A percentile compares a stretch with the other conserved stretches of the same genome.
These are phyloP conservation scores for Myripristis murdjan DNA, from an alignment of 2,797 vertebrate genomes.

Conservation along the genomic window DNA sequence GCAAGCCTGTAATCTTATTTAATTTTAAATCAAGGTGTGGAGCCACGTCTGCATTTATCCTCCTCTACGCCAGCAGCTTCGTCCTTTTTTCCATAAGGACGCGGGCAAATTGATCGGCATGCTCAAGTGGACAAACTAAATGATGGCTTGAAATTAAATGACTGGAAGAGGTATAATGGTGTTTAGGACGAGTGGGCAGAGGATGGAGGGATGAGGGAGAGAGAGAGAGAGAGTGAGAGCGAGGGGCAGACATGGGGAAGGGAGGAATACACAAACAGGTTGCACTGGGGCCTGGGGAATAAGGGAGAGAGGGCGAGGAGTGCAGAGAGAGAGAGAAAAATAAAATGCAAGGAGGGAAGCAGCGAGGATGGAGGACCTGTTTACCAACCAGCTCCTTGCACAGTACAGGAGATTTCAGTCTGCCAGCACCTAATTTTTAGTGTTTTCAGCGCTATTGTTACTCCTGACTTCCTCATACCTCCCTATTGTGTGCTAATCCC, in stretches of 20 bases:
- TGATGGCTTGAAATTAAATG: conserved; percentile 68
- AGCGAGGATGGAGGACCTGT: conserved; percentile 15
- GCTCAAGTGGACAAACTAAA: conserved; percentile 62
- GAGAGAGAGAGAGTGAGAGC: conserved; percentile 25
- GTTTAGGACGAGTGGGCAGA: conserved; percentile 59
- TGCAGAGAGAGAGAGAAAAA: conserved; percentile 51
- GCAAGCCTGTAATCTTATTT: conserved; percentile 5
- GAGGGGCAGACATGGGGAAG: too few species aligned
- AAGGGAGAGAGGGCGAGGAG: conserved; percentile 24
- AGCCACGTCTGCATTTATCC: conserved; percentile 24
- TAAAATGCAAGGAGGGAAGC: conserved; percentile 66
- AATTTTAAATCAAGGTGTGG: conserved; percentile 31
- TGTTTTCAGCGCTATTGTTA: conserved; percentile 23
- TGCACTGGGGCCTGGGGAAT: conserved; percentile 79
- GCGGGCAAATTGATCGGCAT: conserved; percentile 63
- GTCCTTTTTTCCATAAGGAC: conserved; percentile 36
- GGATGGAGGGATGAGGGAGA: conserved; percentile 14
- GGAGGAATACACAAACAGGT: conserved; percentile 83
- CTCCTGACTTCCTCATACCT: conserved; percentile 25
- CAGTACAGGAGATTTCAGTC: conserved; percentile 40
- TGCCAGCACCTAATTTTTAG: not conserved
- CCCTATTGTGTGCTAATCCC: conserved; percentile 7
- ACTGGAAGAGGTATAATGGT: conserved; percentile 57
- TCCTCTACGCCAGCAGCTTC: not conserved
- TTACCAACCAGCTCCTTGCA: conserved; percentile 37